These are phyloP conservation scores for Drosophila willistoni DNA, from an alignment of 1,140 invertebrate genomes.

Conservation along the genomic window DNA sequence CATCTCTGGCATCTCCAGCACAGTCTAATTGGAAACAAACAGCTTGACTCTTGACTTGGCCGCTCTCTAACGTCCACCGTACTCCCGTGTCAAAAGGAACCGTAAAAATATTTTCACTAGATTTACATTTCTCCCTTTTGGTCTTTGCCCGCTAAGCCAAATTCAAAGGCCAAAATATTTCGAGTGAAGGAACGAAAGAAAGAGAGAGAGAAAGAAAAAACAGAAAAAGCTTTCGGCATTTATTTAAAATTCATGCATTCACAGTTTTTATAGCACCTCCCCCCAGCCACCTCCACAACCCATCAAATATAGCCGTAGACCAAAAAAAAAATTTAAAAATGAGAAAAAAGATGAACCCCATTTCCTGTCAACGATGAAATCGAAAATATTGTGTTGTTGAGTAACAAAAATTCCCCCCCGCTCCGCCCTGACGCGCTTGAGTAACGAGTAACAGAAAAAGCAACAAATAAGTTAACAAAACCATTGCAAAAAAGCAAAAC, in stretches of 20 bases:
- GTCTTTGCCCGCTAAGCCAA: conserved; percentile 31
- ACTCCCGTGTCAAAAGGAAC: conserved; percentile 59
- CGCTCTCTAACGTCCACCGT: neutral
- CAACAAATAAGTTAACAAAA: conserved; percentile 14
- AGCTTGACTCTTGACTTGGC: conserved; percentile 51
- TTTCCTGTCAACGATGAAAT: conserved; percentile 69
- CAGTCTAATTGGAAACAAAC: conserved; percentile 76
- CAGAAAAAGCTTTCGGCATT: conserved; percentile 47
- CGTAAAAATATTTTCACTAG: conserved; percentile 64
- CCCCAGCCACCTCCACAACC: neutral
- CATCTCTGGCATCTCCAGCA: conserved; percentile 35
- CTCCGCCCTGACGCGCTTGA: neutral
- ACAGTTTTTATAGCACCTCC: conserved; percentile 58
- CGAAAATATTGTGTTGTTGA: conserved; percentile 67
- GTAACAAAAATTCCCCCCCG: conserved; percentile 4
- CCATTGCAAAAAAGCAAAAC: conserved; percentile 10
- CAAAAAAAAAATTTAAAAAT: conserved; percentile 1
- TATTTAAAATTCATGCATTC: conserved; percentile 77
- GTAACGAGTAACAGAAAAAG: neutral
- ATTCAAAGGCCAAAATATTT: conserved; percentile 72
- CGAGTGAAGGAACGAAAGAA: conserved; percentile 26
- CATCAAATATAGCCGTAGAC: conserved; percentile 40
- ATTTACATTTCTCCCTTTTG: conserved; percentile 63
- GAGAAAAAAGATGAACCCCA: conserved; percentile 46
- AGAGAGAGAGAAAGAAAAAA: neutral